These are phyloP conservation scores for Heteromormyrus szaboi DNA, from an alignment of 2,797 vertebrate species.

Conservation along the genomic window DNA sequence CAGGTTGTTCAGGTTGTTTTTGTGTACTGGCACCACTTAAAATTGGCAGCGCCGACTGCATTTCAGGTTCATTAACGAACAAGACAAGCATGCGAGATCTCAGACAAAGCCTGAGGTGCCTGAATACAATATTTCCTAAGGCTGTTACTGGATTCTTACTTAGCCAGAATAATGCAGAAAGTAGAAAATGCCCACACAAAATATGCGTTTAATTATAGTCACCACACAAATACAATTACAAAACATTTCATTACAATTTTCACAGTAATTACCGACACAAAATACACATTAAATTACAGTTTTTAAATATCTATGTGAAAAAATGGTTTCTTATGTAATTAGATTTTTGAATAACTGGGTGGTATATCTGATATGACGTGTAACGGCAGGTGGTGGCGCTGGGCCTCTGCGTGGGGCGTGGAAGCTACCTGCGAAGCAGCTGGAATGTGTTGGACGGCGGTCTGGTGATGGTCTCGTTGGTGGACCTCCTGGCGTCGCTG, in stretches of 20 bases:
- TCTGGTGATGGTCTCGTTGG: conserved; percentile 87
- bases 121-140: neutral
- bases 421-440: conserved; percentile 88
- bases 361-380: neutral
- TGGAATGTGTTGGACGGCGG: conserved; percentile 92
- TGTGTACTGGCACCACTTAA: neutral
- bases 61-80: neutral
- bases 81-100: neutral
- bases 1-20: neutral
- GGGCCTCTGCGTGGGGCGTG: conserved; percentile 80
- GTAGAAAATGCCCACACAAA: neutral
- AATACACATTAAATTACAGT: neutral
- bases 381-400: conserved; percentile 77
- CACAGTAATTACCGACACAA: neutral
- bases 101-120: neutral
- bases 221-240: neutral
- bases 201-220: neutral
- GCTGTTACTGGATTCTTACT: neutral
- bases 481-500: conserved; percentile 88
- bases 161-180: neutral
- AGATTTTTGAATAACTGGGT: neutral
- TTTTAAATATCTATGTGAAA: neutral
- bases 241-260: neutral
- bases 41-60: neutral
- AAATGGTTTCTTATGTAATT: neutral